Conservation (phyloP, 2,797 vertebrate genomes). For the Neosalanx taihuensis region DNA sequence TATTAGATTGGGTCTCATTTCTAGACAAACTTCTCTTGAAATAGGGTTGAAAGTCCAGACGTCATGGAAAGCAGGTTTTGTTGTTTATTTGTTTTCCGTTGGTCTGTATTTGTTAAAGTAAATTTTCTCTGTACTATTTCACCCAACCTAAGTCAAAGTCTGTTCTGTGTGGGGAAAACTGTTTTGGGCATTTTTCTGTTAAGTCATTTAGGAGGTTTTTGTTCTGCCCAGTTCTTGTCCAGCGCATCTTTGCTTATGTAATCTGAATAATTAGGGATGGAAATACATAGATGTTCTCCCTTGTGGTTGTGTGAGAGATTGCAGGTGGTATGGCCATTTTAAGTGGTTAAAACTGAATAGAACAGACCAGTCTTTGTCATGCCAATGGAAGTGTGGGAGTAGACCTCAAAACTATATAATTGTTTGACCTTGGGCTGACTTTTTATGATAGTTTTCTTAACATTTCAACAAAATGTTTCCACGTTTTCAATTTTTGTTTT, state of each 20-base stretch:
- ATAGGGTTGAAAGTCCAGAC: not conserved
- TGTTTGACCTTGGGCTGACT: slow-evolving; percentile 3
- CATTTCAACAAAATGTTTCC: too few species aligned
- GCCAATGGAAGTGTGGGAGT: not conserved
- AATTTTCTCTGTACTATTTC: not conserved
- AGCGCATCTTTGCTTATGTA: slow-evolving; percentile 19
- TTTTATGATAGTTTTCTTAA: not conserved
- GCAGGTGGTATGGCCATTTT: not conserved
- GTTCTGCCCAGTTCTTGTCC: not conserved
- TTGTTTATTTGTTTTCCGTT: not conserved
- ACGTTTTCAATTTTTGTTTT: too few species aligned
- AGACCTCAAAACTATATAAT: not conserved
- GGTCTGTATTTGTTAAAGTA: not conserved
- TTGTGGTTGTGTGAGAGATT: not conserved
- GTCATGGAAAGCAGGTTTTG: not conserved
- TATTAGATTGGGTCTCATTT: slow-evolving; percentile 2
- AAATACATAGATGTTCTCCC: not conserved
- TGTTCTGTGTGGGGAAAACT: slow-evolving; percentile 40
- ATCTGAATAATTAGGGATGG: slow-evolving; percentile 15
- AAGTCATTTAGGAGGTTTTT: slow-evolving; percentile 29
- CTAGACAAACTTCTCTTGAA: not conserved
- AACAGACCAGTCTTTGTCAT: slow-evolving; percentile 8
- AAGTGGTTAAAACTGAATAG: slow-evolving; percentile 14
- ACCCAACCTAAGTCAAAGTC: slow-evolving; percentile 40
- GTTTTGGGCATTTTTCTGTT: slow-evolving; percentile 43